Percentiles rank a stretch among this genome's conserved stretches.
Evolutionary conservation across 2,113 vertebrate genomes (phyloP).

Genomic region (Serilophus lunatus): DNA sequence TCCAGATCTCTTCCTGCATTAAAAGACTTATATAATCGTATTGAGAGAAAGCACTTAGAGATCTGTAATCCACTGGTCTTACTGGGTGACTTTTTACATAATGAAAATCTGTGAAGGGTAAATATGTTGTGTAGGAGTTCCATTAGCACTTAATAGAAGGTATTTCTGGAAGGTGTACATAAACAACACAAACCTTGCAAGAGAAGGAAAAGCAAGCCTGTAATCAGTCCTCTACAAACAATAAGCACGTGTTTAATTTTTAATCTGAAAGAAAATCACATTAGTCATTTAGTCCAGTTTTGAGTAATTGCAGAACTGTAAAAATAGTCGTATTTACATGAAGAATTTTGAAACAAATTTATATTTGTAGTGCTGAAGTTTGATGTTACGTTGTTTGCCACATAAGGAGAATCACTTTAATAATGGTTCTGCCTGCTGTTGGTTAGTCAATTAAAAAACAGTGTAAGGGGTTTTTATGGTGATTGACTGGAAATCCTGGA

Average conservation of each 20-base stretch:
- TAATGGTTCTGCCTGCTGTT: background rate
- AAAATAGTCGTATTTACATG: background rate
- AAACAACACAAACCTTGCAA: background rate
- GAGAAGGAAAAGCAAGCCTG: background rate
- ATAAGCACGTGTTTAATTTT: background rate
- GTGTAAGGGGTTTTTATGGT: background rate
- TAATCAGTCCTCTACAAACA: background rate
- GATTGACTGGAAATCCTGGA: background rate
- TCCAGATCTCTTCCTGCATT: slow-evolving; percentile 44
- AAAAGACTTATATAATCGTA: slow-evolving; percentile 65
- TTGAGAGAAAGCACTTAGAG: slow-evolving; percentile 60
- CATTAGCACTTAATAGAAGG: slow-evolving; percentile 15
- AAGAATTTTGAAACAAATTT: background rate
- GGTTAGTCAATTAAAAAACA: background rate
- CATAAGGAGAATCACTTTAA: background rate
- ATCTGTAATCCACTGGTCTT: slow-evolving; percentile 64
- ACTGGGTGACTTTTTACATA: slow-evolving; percentile 70
- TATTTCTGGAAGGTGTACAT: background rate
- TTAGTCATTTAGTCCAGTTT: background rate
- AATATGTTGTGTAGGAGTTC: slow-evolving; percentile 37
- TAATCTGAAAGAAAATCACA: background rate
- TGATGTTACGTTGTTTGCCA: background rate
- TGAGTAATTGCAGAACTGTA: background rate
- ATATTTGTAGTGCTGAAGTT: background rate
- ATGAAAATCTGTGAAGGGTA: slow-evolving; percentile 69